Evolutionary conservation across 2,113 vertebrate genomes (phyloP).

Genomic region (Sardina pilchardus): DNA sequence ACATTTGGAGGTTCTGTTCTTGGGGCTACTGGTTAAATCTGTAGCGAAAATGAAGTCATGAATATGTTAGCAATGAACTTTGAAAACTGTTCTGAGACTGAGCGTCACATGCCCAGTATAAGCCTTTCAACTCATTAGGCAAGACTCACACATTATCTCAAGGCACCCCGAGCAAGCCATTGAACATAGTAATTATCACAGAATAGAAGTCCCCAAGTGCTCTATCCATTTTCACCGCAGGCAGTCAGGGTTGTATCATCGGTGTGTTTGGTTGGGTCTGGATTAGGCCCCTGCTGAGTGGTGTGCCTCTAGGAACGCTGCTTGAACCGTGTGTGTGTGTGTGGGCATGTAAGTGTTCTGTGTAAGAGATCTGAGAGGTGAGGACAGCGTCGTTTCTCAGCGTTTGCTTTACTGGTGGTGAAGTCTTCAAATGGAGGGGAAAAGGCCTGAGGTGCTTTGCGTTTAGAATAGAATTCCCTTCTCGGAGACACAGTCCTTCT

Average conservation of each 20-base stretch:
- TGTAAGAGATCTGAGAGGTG: neutral
- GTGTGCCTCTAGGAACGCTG: neutral
- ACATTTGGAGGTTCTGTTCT: neutral
- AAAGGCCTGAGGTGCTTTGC: neutral
- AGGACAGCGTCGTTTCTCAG: neutral
- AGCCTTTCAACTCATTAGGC: neutral
- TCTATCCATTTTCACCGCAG: neutral
- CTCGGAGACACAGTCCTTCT: slow-evolving; percentile 23
- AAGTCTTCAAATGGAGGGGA: neutral
- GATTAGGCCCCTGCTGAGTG: neutral
- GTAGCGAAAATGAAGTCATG: neutral
- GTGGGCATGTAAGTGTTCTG: neutral
- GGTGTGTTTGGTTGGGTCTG: neutral
- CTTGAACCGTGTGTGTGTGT: neutral
- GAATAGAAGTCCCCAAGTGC: neutral
- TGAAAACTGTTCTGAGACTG: neutral
- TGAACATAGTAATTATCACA: neutral
- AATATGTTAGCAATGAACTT: neutral
- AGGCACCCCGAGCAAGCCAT: neutral
- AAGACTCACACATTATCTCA: neutral
- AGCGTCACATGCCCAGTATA: neutral
- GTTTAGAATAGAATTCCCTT: neutral
- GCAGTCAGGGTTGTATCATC: neutral
- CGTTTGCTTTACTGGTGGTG: neutral
- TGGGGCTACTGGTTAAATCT: neutral